phyloP scores from a whole-genome alignment of 1,140 invertebrate genomes.

The Cotesia chilonis region DNA sequence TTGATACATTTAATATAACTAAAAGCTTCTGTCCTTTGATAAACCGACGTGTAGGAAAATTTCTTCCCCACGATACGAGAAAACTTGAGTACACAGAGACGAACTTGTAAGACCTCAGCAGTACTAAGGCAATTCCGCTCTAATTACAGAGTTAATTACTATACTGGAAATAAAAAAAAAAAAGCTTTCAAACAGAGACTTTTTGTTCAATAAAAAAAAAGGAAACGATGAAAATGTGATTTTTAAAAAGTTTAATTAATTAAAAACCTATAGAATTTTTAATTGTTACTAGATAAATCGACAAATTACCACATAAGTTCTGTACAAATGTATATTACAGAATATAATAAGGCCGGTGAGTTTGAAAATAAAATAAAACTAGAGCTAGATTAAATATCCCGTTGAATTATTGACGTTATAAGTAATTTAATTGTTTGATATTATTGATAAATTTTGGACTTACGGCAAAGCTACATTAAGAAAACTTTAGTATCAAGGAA shows the following conservation, averaged over 20 bases:
- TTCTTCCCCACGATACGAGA: no score
- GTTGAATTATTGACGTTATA: constrained; percentile 44
- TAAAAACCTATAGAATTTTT: constrained; percentile 12
- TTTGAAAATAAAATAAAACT: constrained; percentile 29
- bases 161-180: no score
- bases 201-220: not conserved
- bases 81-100: constrained; percentile 27
- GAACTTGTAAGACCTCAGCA: not conserved
- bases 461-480: constrained; percentile 48
- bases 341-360: no score
- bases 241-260: constrained; percentile 21
- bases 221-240: constrained; percentile 13
- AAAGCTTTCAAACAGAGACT: no score
- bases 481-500: constrained; percentile 14
- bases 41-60: no score
- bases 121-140: constrained; percentile 4
- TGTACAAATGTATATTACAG: constrained; percentile 57
- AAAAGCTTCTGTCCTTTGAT: no score
- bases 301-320: constrained; percentile 58
- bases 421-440: constrained; percentile 52
- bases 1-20: no score
- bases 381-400: constrained; percentile 43
- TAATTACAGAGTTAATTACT: not conserved
- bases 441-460: constrained; percentile 47
- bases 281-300: constrained; percentile 44